A percentile compares a stretch with the other conserved stretches of the same genome.
phyloP scores from a whole-genome alignment of 2,113 vertebrate species.

The Antigone vipio region DNA sequence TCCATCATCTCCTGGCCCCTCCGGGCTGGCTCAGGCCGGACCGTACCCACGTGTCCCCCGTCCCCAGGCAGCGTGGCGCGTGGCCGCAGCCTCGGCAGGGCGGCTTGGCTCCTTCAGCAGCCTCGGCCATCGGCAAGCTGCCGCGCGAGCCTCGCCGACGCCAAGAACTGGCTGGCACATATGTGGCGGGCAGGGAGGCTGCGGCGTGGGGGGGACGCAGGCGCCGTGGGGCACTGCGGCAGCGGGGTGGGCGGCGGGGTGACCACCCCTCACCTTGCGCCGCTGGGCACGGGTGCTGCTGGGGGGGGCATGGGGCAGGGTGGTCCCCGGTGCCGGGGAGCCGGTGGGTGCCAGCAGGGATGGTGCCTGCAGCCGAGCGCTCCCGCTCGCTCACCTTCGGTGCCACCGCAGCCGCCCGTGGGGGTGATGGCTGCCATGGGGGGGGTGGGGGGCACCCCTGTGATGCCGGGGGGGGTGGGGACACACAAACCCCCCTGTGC shows the following conservation, averaged over 20 bases:
- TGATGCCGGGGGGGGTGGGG: no score
- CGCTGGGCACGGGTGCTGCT: background rate
- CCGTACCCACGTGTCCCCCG: background rate
- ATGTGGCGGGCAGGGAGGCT: background rate
- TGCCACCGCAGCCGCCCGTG: background rate
- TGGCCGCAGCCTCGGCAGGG: background rate
- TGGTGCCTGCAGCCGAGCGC: rapidly evolving
- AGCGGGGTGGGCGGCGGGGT: background rate
- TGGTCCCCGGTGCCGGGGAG: background rate
- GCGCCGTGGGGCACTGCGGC: constrained; percentile 27
- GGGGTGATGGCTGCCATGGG: background rate
- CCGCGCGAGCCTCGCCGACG: background rate
- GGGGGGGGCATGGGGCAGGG: background rate
- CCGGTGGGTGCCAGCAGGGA: background rate
- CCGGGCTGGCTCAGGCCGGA: rapidly evolving
- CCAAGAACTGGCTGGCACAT: background rate
- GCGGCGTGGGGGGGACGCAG: background rate
- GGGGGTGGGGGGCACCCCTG: no score
- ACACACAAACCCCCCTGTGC: no score
- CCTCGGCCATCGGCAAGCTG: background rate
- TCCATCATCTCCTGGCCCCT: background rate
- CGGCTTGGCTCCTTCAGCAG: background rate
- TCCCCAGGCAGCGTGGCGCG: background rate
- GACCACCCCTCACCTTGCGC: background rate
- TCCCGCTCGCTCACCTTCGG: rapidly evolving